Conservation (phyloP, 2,113 vertebrate genomes). For the Labeo rohita region DNA sequence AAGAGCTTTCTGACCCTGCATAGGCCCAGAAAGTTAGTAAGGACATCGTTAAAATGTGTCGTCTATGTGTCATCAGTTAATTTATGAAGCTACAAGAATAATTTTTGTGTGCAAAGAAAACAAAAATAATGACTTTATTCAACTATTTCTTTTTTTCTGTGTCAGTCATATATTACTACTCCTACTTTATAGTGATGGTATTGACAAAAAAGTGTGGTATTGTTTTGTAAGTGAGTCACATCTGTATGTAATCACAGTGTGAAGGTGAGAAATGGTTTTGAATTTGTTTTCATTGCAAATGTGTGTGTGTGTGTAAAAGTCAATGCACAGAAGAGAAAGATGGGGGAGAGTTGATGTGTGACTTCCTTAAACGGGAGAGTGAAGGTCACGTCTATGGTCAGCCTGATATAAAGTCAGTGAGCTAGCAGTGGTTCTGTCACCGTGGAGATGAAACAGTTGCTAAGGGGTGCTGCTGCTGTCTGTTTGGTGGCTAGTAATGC, state of each 20-base stretch:
- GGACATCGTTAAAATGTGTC: no score
- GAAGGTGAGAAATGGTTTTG: not conserved
- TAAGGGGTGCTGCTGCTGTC: constrained; percentile 11
- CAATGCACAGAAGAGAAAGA: not conserved
- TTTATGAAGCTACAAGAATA: no score
- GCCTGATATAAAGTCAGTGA: constrained; percentile 32
- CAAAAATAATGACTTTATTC: no score
- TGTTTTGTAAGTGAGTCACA: not conserved
- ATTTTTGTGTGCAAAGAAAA: no score
- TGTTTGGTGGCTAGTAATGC: constrained; percentile 31
- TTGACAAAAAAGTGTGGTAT: no score
- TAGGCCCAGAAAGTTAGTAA: no score
- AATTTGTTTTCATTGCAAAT: not conserved
- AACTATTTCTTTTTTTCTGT: no score
- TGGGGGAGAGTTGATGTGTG: constrained; percentile 1
- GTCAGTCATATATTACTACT: no score
- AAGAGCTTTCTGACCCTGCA: no score
- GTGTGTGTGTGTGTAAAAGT: not conserved
- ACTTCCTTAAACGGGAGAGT: constrained; percentile 14
- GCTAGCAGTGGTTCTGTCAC: constrained; percentile 33
- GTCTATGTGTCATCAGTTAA: no score
- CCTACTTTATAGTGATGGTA: no score
- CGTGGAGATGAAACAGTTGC: constrained; percentile 36
- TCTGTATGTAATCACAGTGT: not conserved
- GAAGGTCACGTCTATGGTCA: constrained; percentile 42